A percentile compares a stretch with the other conserved stretches of the same genome.
Conservation (phyloP, 1,140 invertebrate species). For the Atta colombica region DNA sequence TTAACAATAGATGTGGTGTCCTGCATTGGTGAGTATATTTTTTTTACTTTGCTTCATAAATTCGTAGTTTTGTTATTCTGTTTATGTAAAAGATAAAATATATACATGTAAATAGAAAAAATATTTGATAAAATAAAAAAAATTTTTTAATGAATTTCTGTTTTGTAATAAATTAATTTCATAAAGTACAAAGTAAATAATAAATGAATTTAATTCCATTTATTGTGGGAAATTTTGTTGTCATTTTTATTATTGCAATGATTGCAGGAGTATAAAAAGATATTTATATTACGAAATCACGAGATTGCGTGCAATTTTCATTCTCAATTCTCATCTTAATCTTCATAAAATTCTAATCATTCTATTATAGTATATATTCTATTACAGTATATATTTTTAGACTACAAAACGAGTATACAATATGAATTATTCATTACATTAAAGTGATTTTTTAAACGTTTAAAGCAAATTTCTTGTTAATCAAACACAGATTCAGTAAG, state of each 20-base stretch:
- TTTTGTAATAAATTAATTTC: background rate
- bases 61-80: background rate
- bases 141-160: background rate
- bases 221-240: background rate
- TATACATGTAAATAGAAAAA: background rate
- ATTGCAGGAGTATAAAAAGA: background rate
- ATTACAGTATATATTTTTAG: background rate
- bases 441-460: background rate
- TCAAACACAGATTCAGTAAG: background rate
- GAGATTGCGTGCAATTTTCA: background rate
- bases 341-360: background rate
- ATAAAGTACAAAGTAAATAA: background rate
- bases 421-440: background rate
- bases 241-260: background rate
- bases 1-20: conserved; percentile 95
- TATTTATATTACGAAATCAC: background rate
- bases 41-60: background rate
- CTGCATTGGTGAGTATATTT: conserved; percentile 89
- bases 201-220: background rate
- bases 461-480: background rate
- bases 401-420: background rate
- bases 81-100: conserved; percentile 14
- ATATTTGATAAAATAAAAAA: background rate
- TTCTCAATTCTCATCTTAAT: background rate
- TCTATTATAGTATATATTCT: background rate